Conservation (phyloP, 2,888 invertebrate species). For the Netelia melanura region DNA sequence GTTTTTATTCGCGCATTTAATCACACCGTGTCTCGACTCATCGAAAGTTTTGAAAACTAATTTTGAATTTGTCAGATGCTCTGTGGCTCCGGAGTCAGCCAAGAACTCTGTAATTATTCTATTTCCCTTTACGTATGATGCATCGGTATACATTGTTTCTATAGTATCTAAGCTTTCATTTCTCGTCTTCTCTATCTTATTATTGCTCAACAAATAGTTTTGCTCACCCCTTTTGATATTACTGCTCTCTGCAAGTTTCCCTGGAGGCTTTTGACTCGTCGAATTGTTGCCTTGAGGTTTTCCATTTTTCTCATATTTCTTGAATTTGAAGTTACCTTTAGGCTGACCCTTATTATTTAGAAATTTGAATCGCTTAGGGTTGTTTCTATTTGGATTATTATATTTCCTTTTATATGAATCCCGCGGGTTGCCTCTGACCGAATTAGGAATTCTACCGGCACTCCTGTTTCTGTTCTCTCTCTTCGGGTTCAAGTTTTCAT, state of each 20-base stretch:
- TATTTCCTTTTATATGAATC: not conserved
- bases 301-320: too few species aligned
- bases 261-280: not conserved
- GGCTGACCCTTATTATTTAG: not conserved
- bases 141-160: slow-evolving; percentile 20
- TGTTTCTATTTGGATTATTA: slow-evolving; percentile 7
- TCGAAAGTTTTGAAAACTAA: slow-evolving; percentile 35
- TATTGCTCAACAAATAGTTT: not conserved
- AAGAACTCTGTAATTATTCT: slow-evolving; percentile 39
- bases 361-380: slow-evolving; percentile 11
- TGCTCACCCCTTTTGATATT: slow-evolving; percentile 6
- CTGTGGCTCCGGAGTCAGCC: slow-evolving; percentile 51
- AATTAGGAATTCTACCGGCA: slow-evolving; percentile 12
- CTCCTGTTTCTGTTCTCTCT: slow-evolving; percentile 31
- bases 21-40: slow-evolving; percentile 42
- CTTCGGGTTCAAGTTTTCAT: slow-evolving; percentile 51
- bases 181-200: not conserved
- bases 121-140: slow-evolving; percentile 13
- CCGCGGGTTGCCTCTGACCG: not conserved
- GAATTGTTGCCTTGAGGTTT: slow-evolving; percentile 9
- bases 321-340: slow-evolving; percentile 13
- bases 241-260: not conserved
- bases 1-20: slow-evolving; percentile 70
- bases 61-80: slow-evolving; percentile 43
- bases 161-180: not conserved